Evolutionary conservation across 2,797 vertebrate genomes (phyloP).

Genomic region (Myotis daubentonii): DNA sequence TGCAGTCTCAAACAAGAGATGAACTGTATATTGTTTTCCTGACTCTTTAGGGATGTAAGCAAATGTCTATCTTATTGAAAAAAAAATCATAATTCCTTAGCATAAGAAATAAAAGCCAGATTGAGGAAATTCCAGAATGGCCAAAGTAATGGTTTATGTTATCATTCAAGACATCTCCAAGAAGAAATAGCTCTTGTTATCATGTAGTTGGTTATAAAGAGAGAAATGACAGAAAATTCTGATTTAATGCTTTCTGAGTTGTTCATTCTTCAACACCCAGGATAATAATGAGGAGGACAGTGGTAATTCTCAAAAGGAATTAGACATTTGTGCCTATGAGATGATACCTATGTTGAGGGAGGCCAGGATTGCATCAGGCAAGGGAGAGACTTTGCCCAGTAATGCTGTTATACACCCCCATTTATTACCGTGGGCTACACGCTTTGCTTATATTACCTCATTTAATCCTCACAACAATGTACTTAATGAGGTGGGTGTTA

Average conservation of each 20-base stretch:
- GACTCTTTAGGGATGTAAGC: conserved; percentile 7
- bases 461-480: not conserved
- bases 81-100: conserved; percentile 30
- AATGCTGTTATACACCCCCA: not conserved
- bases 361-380: not conserved
- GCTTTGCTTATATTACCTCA: not conserved
- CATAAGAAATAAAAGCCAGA: conserved; percentile 53
- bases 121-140: conserved; percentile 51
- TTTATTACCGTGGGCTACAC: not conserved
- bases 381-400: not conserved
- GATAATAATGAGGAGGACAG: not conserved
- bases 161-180: not conserved
- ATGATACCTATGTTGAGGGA: not conserved
- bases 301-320: not conserved
- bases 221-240: not conserved
- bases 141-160: conserved; percentile 25
- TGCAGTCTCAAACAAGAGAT: conserved; percentile 15
- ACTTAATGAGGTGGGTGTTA: not conserved
- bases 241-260: not conserved
- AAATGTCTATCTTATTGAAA: conserved; percentile 11
- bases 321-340: not conserved
- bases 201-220: not conserved
- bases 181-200: conserved; percentile 17
- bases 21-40: conserved; percentile 30
- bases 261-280: conserved; percentile 21